Percentiles rank a stretch among this genome's conserved stretches.
Conservation (phyloP, 2,888 invertebrate genomes). For the Sceliomorpha sp. region DNA sequence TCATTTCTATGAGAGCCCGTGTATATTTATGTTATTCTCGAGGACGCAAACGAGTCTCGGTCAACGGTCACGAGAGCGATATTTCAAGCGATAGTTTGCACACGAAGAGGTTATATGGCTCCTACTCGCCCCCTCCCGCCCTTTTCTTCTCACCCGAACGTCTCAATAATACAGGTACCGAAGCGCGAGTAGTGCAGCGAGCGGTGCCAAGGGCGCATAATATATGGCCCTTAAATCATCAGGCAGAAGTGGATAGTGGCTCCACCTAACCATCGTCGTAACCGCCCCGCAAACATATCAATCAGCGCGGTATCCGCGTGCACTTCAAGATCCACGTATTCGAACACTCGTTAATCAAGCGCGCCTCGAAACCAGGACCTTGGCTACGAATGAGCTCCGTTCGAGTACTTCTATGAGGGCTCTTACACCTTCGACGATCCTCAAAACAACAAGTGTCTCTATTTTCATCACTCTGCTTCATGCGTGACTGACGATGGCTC, state of each 20-base stretch:
- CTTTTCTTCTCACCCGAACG: constrained; percentile 68
- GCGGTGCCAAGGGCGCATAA: constrained; percentile 75
- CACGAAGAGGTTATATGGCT: constrained; percentile 39
- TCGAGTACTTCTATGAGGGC: constrained; percentile 23
- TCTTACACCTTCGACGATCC: constrained; percentile 30
- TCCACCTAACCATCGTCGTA: constrained; percentile 70
- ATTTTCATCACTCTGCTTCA: constrained; percentile 45
- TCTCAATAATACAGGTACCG: constrained; percentile 70
- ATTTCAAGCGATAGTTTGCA: constrained; percentile 55
- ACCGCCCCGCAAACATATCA: constrained; percentile 79
- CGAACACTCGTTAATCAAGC: constrained; percentile 71
- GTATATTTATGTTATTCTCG: constrained; percentile 33
- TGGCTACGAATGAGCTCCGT: constrained; percentile 22
- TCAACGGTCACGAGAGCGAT: constrained; percentile 56
- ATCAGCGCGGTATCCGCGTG: constrained; percentile 66
- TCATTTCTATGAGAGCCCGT: constrained; percentile 23
- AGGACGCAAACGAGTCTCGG: constrained; percentile 28
- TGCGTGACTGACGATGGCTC: constrained; percentile 35
- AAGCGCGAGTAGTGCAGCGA: constrained; percentile 64
- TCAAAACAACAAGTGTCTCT: constrained; percentile 48
- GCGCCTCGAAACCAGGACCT: constrained; percentile 44
- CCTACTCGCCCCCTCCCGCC: constrained; percentile 29
- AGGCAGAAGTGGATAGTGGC: constrained; percentile 72
- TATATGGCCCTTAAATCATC: constrained; percentile 80
- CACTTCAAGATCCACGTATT: constrained; percentile 68